Evolutionary conservation across 2,888 invertebrate genomes (phyloP).

Genomic region (Machimus rusticus): DNA sequence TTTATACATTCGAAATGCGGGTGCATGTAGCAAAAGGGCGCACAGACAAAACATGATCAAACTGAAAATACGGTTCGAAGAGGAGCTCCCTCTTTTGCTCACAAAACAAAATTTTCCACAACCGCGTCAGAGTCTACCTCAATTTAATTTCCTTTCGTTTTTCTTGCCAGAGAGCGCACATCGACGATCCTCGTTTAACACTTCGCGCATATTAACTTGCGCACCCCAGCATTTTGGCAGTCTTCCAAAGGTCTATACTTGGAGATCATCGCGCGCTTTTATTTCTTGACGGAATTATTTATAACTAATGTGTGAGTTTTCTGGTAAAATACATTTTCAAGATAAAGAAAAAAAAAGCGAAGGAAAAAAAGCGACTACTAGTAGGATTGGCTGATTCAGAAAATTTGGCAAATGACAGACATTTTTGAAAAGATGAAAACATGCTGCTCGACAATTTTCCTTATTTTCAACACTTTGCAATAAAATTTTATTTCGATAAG

Average conservation of each 20-base stretch:
- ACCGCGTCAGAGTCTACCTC: background rate
- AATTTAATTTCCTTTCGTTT: background rate
- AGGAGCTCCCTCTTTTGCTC: background rate
- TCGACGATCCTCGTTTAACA: background rate
- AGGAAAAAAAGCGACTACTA: conserved; percentile 9
- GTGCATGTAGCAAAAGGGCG: background rate
- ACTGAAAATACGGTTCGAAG: background rate
- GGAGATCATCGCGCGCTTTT: conserved; percentile 69
- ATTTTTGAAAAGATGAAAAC: conserved; percentile 23
- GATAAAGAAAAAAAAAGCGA: background rate
- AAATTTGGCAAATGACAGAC: conserved; percentile 28
- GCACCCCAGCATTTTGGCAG: conserved; percentile 70
- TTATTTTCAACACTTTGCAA: background rate
- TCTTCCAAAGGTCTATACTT: conserved; percentile 86
- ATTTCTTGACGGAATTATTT: conserved; percentile 50
- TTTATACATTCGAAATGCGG: background rate
- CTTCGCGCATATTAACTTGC: conserved; percentile 53
- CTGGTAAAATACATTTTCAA: conserved; percentile 33
- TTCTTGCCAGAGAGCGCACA: background rate
- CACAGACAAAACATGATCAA: background rate
- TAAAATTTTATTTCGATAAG: background rate
- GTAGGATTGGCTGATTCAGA: conserved; percentile 30
- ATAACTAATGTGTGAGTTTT: conserved; percentile 47
- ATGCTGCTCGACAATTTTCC: background rate
- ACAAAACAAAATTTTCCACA: conserved; percentile 34